A percentile compares a stretch with the other conserved stretches of the same genome.
Conservation (phyloP, 2,888 invertebrate species). For the Pollenia amentaria region DNA sequence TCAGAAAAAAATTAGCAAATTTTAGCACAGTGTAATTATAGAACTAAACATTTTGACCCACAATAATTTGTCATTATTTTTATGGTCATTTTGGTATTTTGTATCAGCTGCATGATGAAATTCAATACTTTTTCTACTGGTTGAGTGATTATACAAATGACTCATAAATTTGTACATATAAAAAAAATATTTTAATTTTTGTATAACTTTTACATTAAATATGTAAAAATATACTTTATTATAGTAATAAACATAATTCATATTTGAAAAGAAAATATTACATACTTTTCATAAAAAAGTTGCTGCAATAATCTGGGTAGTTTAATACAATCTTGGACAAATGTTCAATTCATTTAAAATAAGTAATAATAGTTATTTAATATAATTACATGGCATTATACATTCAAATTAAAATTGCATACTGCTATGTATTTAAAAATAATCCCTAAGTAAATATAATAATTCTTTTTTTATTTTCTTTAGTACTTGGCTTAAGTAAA, state of each 20-base stretch:
- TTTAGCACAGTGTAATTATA: too few relatives aligned
- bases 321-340: not conserved
- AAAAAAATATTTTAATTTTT: too few relatives aligned
- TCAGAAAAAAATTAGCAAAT: too few relatives aligned
- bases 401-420: not conserved
- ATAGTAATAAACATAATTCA: too few relatives aligned
- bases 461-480: slow-evolving; percentile 19
- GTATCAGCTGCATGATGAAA: not conserved
- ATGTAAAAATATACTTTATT: too few relatives aligned
- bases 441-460: slow-evolving; percentile 13
- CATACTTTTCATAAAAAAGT: too few relatives aligned
- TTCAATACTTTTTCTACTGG: not conserved
- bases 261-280: too few relatives aligned
- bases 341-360: not conserved
- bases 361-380: too few relatives aligned
- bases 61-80: too few relatives aligned
- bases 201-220: too few relatives aligned
- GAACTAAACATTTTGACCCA: too few relatives aligned
- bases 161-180: not conserved
- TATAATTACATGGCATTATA: not conserved
- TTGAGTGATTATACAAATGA: not conserved
- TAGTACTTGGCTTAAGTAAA: slow-evolving; percentile 19
- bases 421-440: slow-evolving; percentile 4
- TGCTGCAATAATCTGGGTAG: too few relatives aligned
- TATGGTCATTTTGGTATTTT: not conserved